Evolutionary conservation across 1,140 invertebrate genomes (phyloP).

Genomic region (Anastatus disparis): DNA sequence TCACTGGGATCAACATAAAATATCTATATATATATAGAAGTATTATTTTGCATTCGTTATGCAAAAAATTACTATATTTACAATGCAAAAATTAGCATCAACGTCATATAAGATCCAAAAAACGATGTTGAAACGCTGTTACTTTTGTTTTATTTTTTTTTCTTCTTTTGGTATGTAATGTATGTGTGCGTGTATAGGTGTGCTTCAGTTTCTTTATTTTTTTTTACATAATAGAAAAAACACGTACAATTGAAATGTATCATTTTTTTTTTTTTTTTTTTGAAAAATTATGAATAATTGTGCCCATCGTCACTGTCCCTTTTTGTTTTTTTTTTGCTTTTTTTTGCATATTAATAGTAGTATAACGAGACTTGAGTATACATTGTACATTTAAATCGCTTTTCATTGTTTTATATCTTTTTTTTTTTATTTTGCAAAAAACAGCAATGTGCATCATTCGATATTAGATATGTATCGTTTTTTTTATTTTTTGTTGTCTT

Average conservation of each 20-base stretch:
- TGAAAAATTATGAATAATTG: slow-evolving; percentile 30
- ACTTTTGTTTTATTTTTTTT: no score
- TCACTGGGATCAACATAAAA: background rate
- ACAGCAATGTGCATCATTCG: background rate
- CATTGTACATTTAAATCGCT: slow-evolving; percentile 23
- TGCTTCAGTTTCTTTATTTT: background rate
- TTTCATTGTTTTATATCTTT: no score
- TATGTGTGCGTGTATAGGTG: background rate
- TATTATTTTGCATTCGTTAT: background rate
- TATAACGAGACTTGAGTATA: slow-evolving; percentile 14
- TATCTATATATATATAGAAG: background rate
- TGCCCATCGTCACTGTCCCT: slow-evolving; percentile 20
- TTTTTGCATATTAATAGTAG: slow-evolving; percentile 18
- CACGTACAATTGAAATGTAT: slow-evolving; percentile 19
- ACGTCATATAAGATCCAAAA: background rate
- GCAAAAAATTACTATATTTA: slow-evolving; percentile 4
- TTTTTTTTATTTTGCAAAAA: no score
- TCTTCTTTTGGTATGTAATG: no score
- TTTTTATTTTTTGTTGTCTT: slow-evolving; percentile 12
- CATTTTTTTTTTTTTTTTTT: no score
- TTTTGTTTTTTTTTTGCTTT: background rate
- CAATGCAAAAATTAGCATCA: slow-evolving; percentile 23
- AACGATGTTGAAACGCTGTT: no score
- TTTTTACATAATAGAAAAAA: slow-evolving; percentile 26
- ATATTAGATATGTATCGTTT: slow-evolving; percentile 34